A percentile compares a stretch with the other conserved stretches of the same genome.
Evolutionary conservation across 2,113 vertebrate species (phyloP).

Genomic region (Argyrosomus japonicus): DNA sequence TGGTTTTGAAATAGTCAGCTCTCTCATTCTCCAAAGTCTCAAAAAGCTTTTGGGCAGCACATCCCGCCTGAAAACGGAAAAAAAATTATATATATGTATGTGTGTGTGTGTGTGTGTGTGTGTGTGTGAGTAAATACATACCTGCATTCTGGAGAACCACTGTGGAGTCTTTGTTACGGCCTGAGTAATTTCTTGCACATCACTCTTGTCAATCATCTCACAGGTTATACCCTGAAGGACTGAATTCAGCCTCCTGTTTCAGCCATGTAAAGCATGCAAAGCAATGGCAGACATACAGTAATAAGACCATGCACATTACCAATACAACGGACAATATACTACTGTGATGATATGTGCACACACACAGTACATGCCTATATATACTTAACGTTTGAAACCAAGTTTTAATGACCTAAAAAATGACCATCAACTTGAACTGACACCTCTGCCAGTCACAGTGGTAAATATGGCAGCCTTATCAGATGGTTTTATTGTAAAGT

Average conservation of each 20-base stretch:
- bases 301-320: neutral
- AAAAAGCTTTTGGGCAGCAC: conserved; percentile 75
- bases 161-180: conserved; percentile 51
- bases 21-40: conserved; percentile 57
- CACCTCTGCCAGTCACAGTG: neutral
- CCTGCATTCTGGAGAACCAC: conserved; percentile 78
- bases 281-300: neutral
- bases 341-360: too few species aligned
- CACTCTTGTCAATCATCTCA: conserved; percentile 62
- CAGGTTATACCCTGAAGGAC: conserved; percentile 79
- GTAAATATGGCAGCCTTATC: neutral
- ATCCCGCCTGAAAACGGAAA: conserved; percentile 65
- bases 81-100: too few species aligned
- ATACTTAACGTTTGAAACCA: neutral
- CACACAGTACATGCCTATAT: too few species aligned
- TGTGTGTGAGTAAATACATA: conserved; percentile 27
- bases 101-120: too few species aligned
- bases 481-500: neutral
- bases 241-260: conserved; percentile 69
- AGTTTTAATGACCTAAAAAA: too few species aligned
- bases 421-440: neutral
- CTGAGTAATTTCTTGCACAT: conserved; percentile 52
- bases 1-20: conserved; percentile 66
- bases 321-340: neutral
- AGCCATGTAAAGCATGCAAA: neutral